Evolutionary conservation across 2,113 vertebrate genomes (phyloP).

Genomic region (Grammomys surdaster): DNA sequence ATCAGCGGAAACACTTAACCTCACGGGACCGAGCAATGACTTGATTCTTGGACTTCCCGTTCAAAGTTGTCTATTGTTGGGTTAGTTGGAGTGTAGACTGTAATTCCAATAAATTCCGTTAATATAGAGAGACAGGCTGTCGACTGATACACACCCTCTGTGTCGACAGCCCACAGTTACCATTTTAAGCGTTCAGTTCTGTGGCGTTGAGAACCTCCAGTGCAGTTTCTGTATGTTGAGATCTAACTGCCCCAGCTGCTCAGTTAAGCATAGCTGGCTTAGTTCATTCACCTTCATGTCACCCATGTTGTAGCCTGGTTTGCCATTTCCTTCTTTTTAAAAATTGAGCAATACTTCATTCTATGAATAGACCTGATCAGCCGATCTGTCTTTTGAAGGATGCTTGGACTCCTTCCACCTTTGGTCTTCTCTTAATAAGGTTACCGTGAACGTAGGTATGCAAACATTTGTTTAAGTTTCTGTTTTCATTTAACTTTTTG

Average conservation of each 20-base stretch:
- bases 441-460: neutral
- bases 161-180: neutral
- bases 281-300: too few species aligned
- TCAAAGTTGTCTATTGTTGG: too few species aligned
- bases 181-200: neutral
- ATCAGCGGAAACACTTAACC: too few species aligned
- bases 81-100: too few species aligned
- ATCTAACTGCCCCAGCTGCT: neutral
- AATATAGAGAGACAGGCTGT: too few species aligned
- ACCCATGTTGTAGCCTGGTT: neutral
- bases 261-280: neutral
- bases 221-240: neutral
- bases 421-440: neutral
- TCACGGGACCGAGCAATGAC: too few species aligned
- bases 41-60: too few species aligned
- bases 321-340: neutral
- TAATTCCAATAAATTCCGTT: too few species aligned
- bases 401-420: neutral
- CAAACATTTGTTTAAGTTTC: neutral
- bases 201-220: neutral
- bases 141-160: neutral
- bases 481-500: slow-evolving; percentile 13
- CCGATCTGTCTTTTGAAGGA: neutral
- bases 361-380: neutral
- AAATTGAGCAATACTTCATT: neutral